Evolutionary conservation across 2,113 vertebrate species (phyloP).

Genomic region (Psilopsiagon aurifrons): DNA sequence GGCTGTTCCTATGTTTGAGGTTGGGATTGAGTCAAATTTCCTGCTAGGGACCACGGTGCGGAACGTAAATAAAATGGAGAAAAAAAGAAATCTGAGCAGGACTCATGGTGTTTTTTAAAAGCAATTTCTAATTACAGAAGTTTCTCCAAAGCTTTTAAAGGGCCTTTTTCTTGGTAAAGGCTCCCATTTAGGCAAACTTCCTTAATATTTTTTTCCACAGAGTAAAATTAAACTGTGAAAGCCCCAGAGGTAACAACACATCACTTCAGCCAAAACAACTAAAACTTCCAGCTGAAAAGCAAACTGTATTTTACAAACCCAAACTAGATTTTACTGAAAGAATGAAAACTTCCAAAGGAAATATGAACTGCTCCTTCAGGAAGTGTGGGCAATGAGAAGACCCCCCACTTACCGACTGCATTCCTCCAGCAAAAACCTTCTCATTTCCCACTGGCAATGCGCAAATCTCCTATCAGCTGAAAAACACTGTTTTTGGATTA

Average conservation of each 20-base stretch:
- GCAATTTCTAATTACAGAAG: background rate
- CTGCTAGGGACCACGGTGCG: background rate
- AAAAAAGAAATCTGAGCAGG: background rate
- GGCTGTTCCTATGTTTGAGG: background rate
- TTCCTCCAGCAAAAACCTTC: background rate
- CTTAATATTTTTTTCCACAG: background rate
- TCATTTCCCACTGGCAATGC: background rate
- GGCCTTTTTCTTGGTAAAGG: background rate
- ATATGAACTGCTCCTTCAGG: background rate
- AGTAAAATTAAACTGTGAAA: background rate
- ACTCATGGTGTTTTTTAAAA: background rate
- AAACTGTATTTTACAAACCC: background rate
- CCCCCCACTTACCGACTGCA: background rate
- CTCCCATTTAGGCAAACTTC: background rate
- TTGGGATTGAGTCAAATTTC: background rate
- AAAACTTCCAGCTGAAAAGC: background rate
- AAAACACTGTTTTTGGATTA: background rate
- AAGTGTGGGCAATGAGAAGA: background rate
- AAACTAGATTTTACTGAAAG: background rate
- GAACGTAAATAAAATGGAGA: background rate
- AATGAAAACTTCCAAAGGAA: constrained; percentile 1
- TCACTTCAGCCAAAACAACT: background rate
- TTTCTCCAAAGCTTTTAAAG: background rate
- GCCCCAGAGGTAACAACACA: background rate
- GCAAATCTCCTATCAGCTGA: background rate